Evolutionary conservation across 2,888 invertebrate genomes (phyloP).

Genomic region (Philereme transversata): DNA sequence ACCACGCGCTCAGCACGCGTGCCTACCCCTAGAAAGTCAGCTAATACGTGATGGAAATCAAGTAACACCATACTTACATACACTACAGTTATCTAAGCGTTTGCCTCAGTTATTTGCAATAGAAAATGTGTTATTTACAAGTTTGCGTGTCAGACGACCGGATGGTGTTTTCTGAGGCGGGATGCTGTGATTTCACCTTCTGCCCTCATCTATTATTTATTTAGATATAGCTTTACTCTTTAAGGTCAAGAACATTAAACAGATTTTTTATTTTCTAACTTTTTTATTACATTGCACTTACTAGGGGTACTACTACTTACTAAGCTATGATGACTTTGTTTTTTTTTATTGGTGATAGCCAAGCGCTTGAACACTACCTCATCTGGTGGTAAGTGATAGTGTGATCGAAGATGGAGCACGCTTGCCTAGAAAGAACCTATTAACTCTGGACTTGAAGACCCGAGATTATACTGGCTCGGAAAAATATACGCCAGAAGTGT

Average conservation of each 20-base stretch:
- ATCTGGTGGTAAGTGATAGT: no score
- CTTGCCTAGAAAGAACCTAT: no score
- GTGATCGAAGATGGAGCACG: no score
- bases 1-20: slow-evolving; percentile 39
- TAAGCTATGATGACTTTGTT: no score
- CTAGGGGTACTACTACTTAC: no score
- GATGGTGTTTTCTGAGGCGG: slow-evolving; percentile 24
- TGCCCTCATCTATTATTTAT: slow-evolving; percentile 14
- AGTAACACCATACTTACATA: slow-evolving; percentile 29
- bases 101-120: slow-evolving; percentile 30
- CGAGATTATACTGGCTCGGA: no score
- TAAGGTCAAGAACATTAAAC: background rate
- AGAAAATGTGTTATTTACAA: slow-evolving; percentile 32
- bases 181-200: slow-evolving; percentile 36
- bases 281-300: no score
- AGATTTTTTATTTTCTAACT: no score
- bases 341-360: no score
- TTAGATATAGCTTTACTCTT: background rate
- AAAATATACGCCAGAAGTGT: no score
- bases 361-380: no score
- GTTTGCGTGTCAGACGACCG: slow-evolving; percentile 34
- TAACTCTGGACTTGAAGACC: no score
- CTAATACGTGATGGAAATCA: slow-evolving; percentile 61
- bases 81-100: slow-evolving; percentile 35
- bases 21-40: slow-evolving; percentile 60